phyloP scores from a whole-genome alignment of 1,140 invertebrate genomes.

The Bombyx mandarina region DNA sequence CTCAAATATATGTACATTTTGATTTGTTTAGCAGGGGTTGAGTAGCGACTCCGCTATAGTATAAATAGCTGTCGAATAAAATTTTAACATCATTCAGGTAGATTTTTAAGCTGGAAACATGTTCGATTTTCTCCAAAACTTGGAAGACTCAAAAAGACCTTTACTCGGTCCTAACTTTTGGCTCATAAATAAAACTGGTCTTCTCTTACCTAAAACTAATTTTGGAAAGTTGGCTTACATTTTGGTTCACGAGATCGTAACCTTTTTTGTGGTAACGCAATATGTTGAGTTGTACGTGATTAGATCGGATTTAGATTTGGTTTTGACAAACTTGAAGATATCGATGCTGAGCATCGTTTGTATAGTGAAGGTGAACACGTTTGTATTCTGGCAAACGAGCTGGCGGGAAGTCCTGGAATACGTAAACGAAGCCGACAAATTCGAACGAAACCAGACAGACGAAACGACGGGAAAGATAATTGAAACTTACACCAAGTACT shows the following conservation, averaged over 20 bases:
- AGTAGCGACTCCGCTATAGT: conserved; percentile 5
- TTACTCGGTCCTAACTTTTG: conserved; percentile 47
- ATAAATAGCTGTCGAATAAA: conserved; percentile 11
- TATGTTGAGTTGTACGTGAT: conserved; percentile 50
- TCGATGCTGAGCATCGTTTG: conserved; percentile 55
- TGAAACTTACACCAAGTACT: conserved; percentile 43
- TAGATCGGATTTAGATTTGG: conserved; percentile 38
- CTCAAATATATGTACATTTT: background rate
- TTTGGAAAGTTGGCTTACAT: conserved; percentile 26
- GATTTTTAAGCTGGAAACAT: conserved; percentile 18
- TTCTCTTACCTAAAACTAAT: conserved; percentile 41
- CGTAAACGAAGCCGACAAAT: conserved; percentile 43
- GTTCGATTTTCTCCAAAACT: conserved; percentile 28
- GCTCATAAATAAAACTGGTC: conserved; percentile 36
- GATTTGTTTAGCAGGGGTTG: conserved; percentile 4
- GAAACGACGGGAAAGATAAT: conserved; percentile 25
- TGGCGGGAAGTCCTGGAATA: conserved; percentile 48
- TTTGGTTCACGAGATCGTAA: conserved; percentile 31
- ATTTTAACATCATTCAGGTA: conserved; percentile 2
- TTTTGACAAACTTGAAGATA: conserved; percentile 49
- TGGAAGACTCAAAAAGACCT: conserved; percentile 35
- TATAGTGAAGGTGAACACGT: conserved; percentile 39
- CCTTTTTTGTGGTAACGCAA: conserved; percentile 42
- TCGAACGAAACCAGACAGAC: conserved; percentile 35
- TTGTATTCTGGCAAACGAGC: conserved; percentile 38